Conservation (phyloP, 2,888 invertebrate species). For the Lapara coniferarum region DNA sequence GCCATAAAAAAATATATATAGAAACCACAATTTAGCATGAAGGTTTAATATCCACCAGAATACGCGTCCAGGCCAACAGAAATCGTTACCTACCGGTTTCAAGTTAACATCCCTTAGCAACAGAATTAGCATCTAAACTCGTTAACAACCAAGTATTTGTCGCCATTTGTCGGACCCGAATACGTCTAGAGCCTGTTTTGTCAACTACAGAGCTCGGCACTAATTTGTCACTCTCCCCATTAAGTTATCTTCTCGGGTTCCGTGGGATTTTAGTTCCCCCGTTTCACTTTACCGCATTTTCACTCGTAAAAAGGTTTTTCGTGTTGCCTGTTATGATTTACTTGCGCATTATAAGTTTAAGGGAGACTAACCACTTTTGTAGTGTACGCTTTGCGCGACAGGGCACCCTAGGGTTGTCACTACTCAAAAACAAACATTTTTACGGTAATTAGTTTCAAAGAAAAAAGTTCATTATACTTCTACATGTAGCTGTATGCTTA, state of each 20-base stretch:
- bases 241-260: constrained; percentile 64
- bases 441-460: no score
- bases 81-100: no score
- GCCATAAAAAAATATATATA: no score
- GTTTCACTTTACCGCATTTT: constrained; percentile 44
- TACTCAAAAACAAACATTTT: no score
- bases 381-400: neutral
- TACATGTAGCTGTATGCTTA: no score
- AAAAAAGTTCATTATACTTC: no score
- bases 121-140: constrained; percentile 6
- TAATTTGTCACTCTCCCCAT: constrained; percentile 72
- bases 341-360: constrained; percentile 31
- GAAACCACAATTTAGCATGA: no score
- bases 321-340: constrained; percentile 53
- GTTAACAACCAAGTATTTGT: constrained; percentile 16
- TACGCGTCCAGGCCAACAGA: no score
- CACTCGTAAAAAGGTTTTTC: constrained; percentile 58
- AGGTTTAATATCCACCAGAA: no score
- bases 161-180: constrained; percentile 32
- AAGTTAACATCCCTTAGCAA: neutral
- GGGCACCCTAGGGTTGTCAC: neutral
- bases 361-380: constrained; percentile 10
- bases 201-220: constrained; percentile 59
- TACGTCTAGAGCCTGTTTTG: constrained; percentile 48
- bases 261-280: constrained; percentile 58